Conservation (phyloP, 1,140 invertebrate genomes). For the Leptopilina boulardi region DNA sequence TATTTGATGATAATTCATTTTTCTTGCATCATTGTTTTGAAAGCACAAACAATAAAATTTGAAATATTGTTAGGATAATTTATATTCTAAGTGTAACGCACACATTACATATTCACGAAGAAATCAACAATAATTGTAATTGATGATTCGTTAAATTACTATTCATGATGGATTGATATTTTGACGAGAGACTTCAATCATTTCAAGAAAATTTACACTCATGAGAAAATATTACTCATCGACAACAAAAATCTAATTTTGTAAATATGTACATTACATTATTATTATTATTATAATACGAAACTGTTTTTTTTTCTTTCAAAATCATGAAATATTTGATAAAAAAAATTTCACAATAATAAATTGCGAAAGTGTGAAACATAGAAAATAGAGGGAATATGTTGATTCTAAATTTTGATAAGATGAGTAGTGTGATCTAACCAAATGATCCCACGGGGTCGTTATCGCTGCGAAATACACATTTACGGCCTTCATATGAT, state of each 20-base stretch:
- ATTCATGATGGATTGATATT: too few relatives aligned
- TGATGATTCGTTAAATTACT: too few relatives aligned
- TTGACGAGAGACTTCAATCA: too few relatives aligned
- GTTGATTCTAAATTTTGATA: slow-evolving; percentile 21
- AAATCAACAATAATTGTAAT: too few relatives aligned
- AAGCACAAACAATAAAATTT: not conserved
- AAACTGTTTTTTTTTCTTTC: too few relatives aligned
- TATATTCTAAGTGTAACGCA: not conserved
- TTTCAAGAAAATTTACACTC: too few relatives aligned
- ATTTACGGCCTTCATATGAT: slow-evolving; percentile 26
- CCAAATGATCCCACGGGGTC: slow-evolving; percentile 11
- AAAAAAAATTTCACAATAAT: too few relatives aligned
- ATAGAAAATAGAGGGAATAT: not conserved
- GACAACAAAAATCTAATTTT: too few relatives aligned
- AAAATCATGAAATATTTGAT: too few relatives aligned
- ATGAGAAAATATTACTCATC: too few relatives aligned
- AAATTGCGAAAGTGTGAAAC: not conserved
- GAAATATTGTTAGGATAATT: not conserved
- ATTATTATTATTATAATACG: too few relatives aligned
- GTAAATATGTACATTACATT: too few relatives aligned
- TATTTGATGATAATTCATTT: not conserved
- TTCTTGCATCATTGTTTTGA: not conserved
- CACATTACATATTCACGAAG: not conserved
- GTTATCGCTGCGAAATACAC: slow-evolving; percentile 25
- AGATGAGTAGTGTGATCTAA: not conserved